These are phyloP conservation scores for Salminus brasiliensis DNA, from an alignment of 2,113 vertebrate genomes.

Conservation along the genomic window DNA sequence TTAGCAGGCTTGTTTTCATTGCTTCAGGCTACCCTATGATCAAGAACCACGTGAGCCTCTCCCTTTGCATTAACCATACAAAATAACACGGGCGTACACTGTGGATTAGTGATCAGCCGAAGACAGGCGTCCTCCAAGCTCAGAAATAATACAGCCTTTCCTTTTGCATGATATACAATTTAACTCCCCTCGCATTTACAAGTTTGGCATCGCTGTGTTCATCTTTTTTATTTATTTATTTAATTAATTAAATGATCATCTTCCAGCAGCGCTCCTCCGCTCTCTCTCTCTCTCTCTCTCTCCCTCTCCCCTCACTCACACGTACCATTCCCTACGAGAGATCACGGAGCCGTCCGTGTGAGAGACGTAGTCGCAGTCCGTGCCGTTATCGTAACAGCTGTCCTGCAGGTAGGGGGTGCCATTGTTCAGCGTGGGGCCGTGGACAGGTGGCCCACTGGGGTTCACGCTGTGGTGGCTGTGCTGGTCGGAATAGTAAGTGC, in stretches of 20 bases:
- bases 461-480: constrained; percentile 73
- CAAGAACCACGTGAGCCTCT: constrained; percentile 26
- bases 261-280: constrained; percentile 1
- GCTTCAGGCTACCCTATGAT: constrained; percentile 28
- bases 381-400: constrained; percentile 86
- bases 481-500: constrained; percentile 76
- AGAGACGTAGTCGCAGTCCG: constrained; percentile 94
- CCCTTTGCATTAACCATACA: constrained; percentile 14
- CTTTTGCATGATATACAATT: no score
- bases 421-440: constrained; percentile 74
- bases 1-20: constrained; percentile 44
- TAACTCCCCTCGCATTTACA: no score
- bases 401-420: constrained; percentile 88
- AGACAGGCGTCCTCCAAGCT: background rate
- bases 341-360: constrained; percentile 97
- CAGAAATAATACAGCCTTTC: constrained; percentile 21
- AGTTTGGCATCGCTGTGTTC: constrained; percentile 33
- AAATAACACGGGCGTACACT: constrained; percentile 8
- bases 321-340: constrained; percentile 98
- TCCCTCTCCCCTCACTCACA: constrained; percentile 74
- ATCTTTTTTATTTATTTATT: no score
- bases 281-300: no score
- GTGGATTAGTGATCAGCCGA: background rate
- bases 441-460: constrained; percentile 84
- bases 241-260: constrained; percentile 11